Percentiles rank a stretch among this genome's conserved stretches.
Evolutionary conservation across 1,140 invertebrate species (phyloP).

Genomic region (Agrilus planipennis): DNA sequence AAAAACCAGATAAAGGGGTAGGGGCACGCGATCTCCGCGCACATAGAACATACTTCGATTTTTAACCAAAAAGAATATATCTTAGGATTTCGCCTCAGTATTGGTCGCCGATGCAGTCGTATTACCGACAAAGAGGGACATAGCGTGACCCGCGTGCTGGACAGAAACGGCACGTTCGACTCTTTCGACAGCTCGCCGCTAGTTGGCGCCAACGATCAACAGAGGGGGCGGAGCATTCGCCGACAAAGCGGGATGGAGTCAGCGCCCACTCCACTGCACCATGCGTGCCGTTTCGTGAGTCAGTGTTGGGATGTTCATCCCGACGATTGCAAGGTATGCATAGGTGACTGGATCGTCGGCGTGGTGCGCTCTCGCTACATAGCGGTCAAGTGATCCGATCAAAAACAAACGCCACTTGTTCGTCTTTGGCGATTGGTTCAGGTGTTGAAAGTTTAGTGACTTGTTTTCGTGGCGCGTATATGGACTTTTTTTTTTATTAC

Average conservation of each 20-base stretch:
- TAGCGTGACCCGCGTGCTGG: conserved; percentile 2
- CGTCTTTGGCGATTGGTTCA: no score
- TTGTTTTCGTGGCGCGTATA: no score
- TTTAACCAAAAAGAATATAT: conserved; percentile 33
- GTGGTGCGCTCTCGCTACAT: conserved; percentile 3
- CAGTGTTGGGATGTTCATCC: conserved; percentile 33
- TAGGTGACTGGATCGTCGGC: conserved; percentile 10
- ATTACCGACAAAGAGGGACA: conserved; percentile 6
- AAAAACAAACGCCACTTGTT: no score
- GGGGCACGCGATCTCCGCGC: conserved; percentile 21
- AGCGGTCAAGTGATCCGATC: neutral
- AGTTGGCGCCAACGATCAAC: conserved; percentile 32
- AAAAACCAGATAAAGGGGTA: conserved; percentile 20
- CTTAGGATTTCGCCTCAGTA: conserved; percentile 26
- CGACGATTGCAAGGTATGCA: conserved; percentile 14
- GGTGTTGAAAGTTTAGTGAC: no score
- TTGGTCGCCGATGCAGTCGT: conserved; percentile 22
- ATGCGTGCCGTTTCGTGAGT: conserved; percentile 23
- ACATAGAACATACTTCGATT: conserved; percentile 30
- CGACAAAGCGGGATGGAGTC: conserved; percentile 18
- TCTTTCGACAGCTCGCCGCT: conserved; percentile 8
- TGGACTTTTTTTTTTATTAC: no score
- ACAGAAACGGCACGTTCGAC: conserved; percentile 2
- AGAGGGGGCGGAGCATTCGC: conserved; percentile 26
- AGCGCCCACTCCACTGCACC: conserved; percentile 20